Conservation (phyloP, 2,797 vertebrate genomes). For the Schizopygopsis malacanthus region DNA sequence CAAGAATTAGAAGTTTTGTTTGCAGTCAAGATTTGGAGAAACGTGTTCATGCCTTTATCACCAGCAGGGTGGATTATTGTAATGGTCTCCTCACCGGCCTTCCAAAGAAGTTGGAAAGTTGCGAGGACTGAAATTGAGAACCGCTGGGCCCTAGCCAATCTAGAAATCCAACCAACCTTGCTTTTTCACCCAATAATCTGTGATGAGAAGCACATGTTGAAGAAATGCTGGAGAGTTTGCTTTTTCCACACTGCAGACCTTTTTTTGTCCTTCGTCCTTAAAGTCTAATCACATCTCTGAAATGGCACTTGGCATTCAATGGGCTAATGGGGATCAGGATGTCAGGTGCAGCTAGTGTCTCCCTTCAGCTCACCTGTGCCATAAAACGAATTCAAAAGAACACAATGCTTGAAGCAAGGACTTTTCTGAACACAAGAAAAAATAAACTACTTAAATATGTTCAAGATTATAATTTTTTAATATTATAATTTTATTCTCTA, state of each 20-base stretch:
- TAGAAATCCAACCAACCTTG: slow-evolving; percentile 59
- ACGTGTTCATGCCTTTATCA: too few species aligned
- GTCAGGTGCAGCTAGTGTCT: slow-evolving; percentile 16
- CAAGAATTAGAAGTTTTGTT: too few species aligned
- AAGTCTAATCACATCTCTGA: slow-evolving; percentile 19
- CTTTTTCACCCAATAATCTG: slow-evolving; percentile 57
- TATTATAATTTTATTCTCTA: too few species aligned
- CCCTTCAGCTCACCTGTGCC: slow-evolving; percentile 23
- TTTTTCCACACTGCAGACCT: not conserved
- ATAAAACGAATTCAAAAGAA: slow-evolving; percentile 26
- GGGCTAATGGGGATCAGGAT: slow-evolving; percentile 39
- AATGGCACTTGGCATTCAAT: slow-evolving; percentile 40
- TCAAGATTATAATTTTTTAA: too few species aligned
- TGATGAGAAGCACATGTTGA: slow-evolving; percentile 44
- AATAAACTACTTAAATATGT: not conserved
- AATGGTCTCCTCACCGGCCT: too few species aligned
- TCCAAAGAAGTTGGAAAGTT: too few species aligned
- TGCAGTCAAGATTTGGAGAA: too few species aligned
- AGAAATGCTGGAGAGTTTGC: slow-evolving; percentile 23
- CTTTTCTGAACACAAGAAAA: slow-evolving; percentile 15
- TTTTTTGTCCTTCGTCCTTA: slow-evolving; percentile 15
- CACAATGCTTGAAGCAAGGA: slow-evolving; percentile 13
- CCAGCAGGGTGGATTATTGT: too few species aligned
- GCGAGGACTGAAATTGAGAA: too few species aligned
- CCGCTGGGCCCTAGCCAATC: slow-evolving; percentile 32